These are phyloP conservation scores for Peromyscus eremicus DNA, from an alignment of 2,797 vertebrate genomes.

Conservation along the genomic window DNA sequence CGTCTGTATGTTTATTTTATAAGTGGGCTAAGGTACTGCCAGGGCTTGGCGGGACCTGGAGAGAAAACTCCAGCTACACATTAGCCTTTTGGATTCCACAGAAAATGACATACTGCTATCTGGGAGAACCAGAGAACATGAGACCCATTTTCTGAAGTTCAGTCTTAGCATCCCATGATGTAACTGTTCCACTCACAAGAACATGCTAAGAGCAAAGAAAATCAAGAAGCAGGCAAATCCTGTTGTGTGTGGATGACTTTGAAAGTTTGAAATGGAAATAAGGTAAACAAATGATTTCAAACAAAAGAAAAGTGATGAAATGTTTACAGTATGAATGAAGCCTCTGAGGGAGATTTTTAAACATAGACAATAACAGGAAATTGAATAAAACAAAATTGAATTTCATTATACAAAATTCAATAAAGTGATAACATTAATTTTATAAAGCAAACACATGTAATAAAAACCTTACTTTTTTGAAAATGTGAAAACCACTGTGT, in stretches of 20 bases:
- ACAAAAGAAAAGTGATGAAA: conserved; percentile 55
- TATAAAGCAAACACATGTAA: conserved; percentile 20
- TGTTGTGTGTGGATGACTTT: background rate
- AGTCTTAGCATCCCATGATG: background rate
- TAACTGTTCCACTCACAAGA: background rate
- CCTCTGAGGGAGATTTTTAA: conserved; percentile 7
- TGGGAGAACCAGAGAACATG: background rate
- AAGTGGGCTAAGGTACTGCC: too few relatives aligned
- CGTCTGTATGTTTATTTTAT: too few relatives aligned
- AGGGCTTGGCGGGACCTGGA: too few relatives aligned
- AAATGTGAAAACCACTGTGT: background rate
- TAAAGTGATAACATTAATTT: conserved; percentile 21
- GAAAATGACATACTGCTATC: background rate
- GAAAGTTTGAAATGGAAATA: background rate
- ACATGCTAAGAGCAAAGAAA: conserved; percentile 9
- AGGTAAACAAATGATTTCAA: conserved; percentile 15
- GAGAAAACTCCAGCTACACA: too few relatives aligned
- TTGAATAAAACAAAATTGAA: conserved; percentile 34
- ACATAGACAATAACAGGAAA: background rate
- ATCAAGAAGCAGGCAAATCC: background rate
- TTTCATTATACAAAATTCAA: conserved; percentile 22
- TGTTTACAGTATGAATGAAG: background rate
- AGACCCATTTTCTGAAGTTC: background rate
- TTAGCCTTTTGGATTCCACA: background rate
- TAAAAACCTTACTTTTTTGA: conserved; percentile 28